Conservation (phyloP, 2,888 invertebrate genomes). For the Agonopterix arenella region DNA sequence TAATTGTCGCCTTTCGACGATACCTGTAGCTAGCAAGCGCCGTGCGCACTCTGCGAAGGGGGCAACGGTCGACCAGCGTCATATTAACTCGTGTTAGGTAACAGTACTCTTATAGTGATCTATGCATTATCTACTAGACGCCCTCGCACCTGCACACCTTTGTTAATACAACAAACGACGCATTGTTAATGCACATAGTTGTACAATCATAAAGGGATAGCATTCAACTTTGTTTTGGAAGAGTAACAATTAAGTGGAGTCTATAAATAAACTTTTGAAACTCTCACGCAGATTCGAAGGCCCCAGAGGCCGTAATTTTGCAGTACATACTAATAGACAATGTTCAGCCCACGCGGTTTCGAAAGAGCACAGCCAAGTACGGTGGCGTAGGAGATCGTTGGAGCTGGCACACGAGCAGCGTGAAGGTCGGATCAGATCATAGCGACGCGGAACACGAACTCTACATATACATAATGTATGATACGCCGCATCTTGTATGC, state of each 20-base stretch:
- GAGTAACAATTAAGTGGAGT: too few species aligned
- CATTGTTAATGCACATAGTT: neutral
- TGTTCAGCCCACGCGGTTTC: constrained; percentile 16
- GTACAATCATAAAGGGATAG: neutral
- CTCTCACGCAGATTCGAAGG: constrained; percentile 3
- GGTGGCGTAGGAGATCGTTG: constrained; percentile 2
- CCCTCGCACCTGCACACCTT: constrained; percentile 13
- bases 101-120: constrained; percentile 39
- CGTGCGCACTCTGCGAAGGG: constrained; percentile 16
- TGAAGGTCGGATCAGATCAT: constrained; percentile 36
- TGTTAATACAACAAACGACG: constrained; percentile 6
- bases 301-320: constrained; percentile 4
- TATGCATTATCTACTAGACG: constrained; percentile 27
- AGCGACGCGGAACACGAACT: constrained; percentile 43
- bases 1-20: constrained; percentile 32
- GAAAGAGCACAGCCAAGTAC: constrained; percentile 12
- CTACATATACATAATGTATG: constrained; percentile 64
- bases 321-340: constrained; percentile 1
- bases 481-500: constrained; percentile 60
- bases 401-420: constrained; percentile 14
- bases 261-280: neutral
- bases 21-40: constrained; percentile 21
- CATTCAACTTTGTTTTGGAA: too few species aligned
- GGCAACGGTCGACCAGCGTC: constrained; percentile 39
- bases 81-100: constrained; percentile 21